phyloP scores from a whole-genome alignment of 2,888 invertebrate species.

The Acleris holmiana region DNA sequence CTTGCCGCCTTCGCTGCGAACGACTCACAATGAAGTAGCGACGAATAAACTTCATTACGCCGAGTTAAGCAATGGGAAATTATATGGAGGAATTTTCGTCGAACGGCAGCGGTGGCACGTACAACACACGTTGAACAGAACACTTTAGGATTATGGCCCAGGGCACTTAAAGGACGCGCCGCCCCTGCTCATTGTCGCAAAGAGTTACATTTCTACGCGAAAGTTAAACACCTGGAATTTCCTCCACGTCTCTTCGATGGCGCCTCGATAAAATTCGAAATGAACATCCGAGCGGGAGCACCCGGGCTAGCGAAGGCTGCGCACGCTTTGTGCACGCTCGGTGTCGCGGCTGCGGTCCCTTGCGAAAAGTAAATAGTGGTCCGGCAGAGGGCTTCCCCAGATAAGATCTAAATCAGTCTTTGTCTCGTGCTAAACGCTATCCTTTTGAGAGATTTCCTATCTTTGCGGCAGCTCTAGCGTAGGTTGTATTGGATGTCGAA shows the following conservation, averaged over 20 bases:
- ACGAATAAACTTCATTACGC: constrained; percentile 83
- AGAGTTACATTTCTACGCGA: constrained; percentile 54
- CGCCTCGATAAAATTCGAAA: constrained; percentile 40
- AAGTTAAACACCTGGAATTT: constrained; percentile 58
- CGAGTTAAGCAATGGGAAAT: constrained; percentile 81
- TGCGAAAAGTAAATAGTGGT: constrained; percentile 78
- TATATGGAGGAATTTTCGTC: constrained; percentile 82
- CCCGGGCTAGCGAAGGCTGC: constrained; percentile 50
- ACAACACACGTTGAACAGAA: constrained; percentile 48
- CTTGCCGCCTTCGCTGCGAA: constrained; percentile 71
- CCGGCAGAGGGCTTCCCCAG: constrained; percentile 67
- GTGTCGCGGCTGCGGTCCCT: constrained; percentile 67
- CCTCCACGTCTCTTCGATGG: constrained; percentile 46
- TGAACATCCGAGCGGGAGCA: constrained; percentile 34
- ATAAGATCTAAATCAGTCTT: constrained; percentile 78
- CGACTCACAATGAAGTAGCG: constrained; percentile 80
- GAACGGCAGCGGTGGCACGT: constrained; percentile 68
- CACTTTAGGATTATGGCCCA: constrained; percentile 69
- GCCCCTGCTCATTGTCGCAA: constrained; percentile 55
- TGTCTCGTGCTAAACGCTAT: constrained; percentile 79
- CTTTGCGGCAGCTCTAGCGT: constrained; percentile 66
- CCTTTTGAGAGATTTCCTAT: constrained; percentile 81
- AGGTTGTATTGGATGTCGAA: constrained; percentile 71
- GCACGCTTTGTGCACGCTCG: constrained; percentile 46
- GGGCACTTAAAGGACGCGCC: constrained; percentile 66